Evolutionary conservation across 2,888 invertebrate genomes (phyloP), one percentile per base, ranked within the genome.

Genomic region (Mesochorus sp.): DNA sequence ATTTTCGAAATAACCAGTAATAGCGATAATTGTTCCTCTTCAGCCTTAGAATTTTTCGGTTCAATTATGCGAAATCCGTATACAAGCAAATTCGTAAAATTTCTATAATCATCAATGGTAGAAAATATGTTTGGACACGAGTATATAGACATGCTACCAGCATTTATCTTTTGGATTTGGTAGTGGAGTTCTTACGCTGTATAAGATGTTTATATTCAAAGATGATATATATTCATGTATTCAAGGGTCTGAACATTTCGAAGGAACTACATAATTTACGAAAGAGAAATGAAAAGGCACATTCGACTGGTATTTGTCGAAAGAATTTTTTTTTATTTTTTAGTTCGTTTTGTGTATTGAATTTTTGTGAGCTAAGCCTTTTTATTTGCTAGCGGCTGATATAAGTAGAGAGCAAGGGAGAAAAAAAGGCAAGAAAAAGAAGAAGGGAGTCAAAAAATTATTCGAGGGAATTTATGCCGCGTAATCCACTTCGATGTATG

Each of bases 101-200:
- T n/a, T n/a, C n/a, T n/a, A n/a, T n/a, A 76, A 57, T 67, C 62
- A 79, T 51, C 73, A 39, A 42, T 64, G 21, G 55, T 47, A 62
- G 62, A 75, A 79, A 62, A 64, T 66, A 55, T 59, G 28, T 34
- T 71, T 34, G 31, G 47, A 44, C 70, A 3, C 42, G 49, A 26
- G 49, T 14, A 57, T 39, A 34, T 12, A 59, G 47, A 61, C 37
- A 62, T 64, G 73, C 66, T 74, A 61, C 70, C 51, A 74, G 74
- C 70, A 79, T 79, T 74, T 74, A 74, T 79, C 64, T 70, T 64
- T 26, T 19, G 51, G 68, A 62, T 62, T 42, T 59, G 28, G 37
- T 49, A 34, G 59, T 59, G 19, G 39, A 59, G 34, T 19, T 59
- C 39, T 26, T 3, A 28, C 31, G 31, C 8, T 53, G 17, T 26